These are phyloP conservation scores for Gymnarchus niloticus DNA, from an alignment of 2,113 vertebrate species.

Conservation along the genomic window DNA sequence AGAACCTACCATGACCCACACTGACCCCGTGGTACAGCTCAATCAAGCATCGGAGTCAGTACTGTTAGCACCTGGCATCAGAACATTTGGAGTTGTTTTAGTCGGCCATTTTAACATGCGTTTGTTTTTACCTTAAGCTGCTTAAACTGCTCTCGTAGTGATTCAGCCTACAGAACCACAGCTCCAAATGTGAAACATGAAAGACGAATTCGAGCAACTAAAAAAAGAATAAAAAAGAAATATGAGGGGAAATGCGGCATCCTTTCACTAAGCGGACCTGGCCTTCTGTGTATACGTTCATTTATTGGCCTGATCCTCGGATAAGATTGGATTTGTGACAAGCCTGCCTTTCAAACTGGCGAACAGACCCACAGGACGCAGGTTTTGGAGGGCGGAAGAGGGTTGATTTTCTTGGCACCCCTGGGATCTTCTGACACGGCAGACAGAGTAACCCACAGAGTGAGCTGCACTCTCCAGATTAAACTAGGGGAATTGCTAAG, in stretches of 20 bases:
- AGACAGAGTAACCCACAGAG: neutral
- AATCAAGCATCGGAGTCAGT: neutral
- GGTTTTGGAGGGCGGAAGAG: neutral
- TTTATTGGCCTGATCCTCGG: neutral
- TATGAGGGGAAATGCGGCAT: neutral
- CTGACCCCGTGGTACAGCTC: neutral
- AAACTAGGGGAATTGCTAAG: neutral
- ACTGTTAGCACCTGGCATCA: neutral
- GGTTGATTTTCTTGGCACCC: neutral
- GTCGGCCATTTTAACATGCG: neutral
- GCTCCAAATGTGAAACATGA: neutral
- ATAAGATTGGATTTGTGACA: neutral
- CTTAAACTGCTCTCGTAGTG: neutral
- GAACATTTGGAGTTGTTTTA: neutral
- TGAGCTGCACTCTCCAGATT: neutral
- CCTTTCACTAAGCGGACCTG: neutral
- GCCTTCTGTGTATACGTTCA: neutral
- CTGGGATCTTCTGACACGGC: no score
- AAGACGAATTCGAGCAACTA: neutral
- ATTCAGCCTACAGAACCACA: neutral
- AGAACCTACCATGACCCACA: neutral
- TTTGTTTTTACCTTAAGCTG: neutral
- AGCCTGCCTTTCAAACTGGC: neutral
- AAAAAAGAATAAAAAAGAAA: neutral
- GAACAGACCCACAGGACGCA: neutral